phyloP scores from a whole-genome alignment of 2,797 vertebrate genomes.

The Karalla daura region DNA sequence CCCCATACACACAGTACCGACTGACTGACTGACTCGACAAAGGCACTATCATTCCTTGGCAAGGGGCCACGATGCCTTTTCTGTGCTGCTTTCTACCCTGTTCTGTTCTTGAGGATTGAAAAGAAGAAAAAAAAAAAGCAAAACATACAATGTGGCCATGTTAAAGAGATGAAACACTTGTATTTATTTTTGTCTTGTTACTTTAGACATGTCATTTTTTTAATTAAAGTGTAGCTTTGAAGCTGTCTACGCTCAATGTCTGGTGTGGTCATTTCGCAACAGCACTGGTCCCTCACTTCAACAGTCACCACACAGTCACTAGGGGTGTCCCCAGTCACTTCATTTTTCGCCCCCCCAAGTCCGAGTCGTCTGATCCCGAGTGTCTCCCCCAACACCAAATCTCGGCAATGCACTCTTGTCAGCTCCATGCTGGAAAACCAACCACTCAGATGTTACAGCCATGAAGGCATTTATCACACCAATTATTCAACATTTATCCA shows the following conservation, averaged over 20 bases:
- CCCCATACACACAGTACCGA: conserved; percentile 82
- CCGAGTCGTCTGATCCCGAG: too few relatives aligned
- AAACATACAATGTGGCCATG: conserved; percentile 67
- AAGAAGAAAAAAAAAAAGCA: conserved; percentile 24
- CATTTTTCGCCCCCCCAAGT: too few relatives aligned
- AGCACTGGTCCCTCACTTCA: not conserved
- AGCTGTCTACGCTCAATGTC: conserved; percentile 63
- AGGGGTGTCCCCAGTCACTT: too few relatives aligned
- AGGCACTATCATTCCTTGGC: conserved; percentile 89
- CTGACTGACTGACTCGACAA: conserved; percentile 88
- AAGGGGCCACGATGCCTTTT: conserved; percentile 85
- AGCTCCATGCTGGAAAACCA: too few relatives aligned
- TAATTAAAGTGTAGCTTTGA: conserved; percentile 81
- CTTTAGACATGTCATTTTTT: conserved; percentile 81
- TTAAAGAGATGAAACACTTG: conserved; percentile 85
- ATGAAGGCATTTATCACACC: too few relatives aligned
- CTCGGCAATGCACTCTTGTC: too few relatives aligned
- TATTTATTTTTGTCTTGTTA: conserved; percentile 94
- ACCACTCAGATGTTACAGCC: too few relatives aligned
- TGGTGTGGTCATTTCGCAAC: conserved; percentile 58
- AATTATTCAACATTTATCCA: too few relatives aligned
- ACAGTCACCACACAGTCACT: too few relatives aligned
- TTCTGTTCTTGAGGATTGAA: conserved; percentile 76
- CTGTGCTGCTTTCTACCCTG: conserved; percentile 86
- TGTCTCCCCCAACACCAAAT: too few relatives aligned